A percentile compares a stretch with the other conserved stretches of the same genome.
Evolutionary conservation across 2,888 invertebrate genomes (phyloP).

Genomic region (Gastracanthus pulcherrimus): DNA sequence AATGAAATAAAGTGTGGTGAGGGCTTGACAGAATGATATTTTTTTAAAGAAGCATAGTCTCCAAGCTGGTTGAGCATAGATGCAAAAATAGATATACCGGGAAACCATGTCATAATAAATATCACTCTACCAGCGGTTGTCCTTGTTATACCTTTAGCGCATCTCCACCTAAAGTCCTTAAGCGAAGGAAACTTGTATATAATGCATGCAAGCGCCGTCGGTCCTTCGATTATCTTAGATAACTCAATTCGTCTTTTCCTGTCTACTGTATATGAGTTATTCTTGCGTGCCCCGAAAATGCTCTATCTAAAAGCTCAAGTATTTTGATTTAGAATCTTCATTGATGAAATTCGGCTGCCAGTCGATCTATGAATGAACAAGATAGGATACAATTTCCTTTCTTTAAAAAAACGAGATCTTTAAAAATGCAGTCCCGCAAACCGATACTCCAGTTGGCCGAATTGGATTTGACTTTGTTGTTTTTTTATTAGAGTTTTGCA

Average conservation of each 20-base stretch:
- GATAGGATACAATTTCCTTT: constrained; percentile 5
- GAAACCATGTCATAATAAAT: constrained; percentile 59
- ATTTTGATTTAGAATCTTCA: constrained; percentile 23
- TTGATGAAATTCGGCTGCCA: constrained; percentile 19
- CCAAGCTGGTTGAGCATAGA: constrained; percentile 67
- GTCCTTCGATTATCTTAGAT: constrained; percentile 49
- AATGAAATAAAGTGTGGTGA: neutral
- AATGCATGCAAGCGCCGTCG: constrained; percentile 44
- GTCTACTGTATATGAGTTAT: constrained; percentile 40
- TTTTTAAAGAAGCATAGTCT: constrained; percentile 31
- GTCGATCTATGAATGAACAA: constrained; percentile 15
- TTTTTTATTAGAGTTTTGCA: neutral
- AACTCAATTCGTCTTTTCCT: constrained; percentile 50
- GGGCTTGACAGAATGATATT: neutral
- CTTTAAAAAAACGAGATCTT: too few relatives aligned
- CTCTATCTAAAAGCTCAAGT: neutral
- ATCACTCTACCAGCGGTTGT: constrained; percentile 60
- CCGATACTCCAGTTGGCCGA: neutral
- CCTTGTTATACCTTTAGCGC: constrained; percentile 10
- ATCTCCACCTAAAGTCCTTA: constrained; percentile 24
- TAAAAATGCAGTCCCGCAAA: neutral
- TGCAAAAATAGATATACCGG: constrained; percentile 68
- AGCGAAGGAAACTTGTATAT: constrained; percentile 44
- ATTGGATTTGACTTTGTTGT: neutral
- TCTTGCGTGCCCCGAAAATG: neutral